Evolutionary conservation across 2,797 vertebrate genomes (phyloP).

Genomic region (Lindbergichthys nudifrons): DNA sequence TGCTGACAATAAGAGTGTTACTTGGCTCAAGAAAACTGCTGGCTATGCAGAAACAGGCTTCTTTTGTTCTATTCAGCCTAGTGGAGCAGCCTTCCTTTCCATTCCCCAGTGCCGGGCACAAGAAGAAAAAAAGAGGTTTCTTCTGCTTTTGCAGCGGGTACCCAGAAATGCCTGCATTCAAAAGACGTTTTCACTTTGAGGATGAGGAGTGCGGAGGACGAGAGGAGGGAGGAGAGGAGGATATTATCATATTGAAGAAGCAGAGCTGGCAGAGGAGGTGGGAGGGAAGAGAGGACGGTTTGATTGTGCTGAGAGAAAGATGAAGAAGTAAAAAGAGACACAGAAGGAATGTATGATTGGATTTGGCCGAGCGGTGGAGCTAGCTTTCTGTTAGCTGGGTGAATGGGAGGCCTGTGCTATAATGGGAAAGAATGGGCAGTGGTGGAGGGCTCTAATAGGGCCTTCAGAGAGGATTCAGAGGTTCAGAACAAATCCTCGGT

Average conservation of each 20-base stretch:
- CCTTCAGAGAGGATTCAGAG: constrained; percentile 70
- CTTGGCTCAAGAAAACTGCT: constrained; percentile 67
- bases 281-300: constrained; percentile 36
- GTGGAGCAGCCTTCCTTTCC: constrained; percentile 50
- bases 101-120: constrained; percentile 42
- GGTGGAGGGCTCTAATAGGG: constrained; percentile 62
- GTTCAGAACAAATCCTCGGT: constrained; percentile 62
- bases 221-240: constrained; percentile 39
- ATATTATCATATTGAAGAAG: constrained; percentile 60
- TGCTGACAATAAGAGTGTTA: constrained; percentile 69
- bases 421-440: constrained; percentile 66
- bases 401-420: constrained; percentile 58
- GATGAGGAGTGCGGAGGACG: constrained; percentile 42
- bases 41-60: constrained; percentile 63
- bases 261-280: constrained; percentile 31
- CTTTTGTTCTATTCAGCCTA: constrained; percentile 74
- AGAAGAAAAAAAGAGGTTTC: constrained; percentile 20
- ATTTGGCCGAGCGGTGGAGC: constrained; percentile 47
- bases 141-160: constrained; percentile 44
- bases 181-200: constrained; percentile 67
- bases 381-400: constrained; percentile 42
- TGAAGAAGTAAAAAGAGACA: constrained; percentile 44
- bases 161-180: constrained; percentile 58
- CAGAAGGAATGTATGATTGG: constrained; percentile 62
- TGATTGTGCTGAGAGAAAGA: constrained; percentile 60